These are phyloP conservation scores for Arctia plantaginis DNA, from an alignment of 2,888 invertebrate genomes.

Conservation along the genomic window DNA sequence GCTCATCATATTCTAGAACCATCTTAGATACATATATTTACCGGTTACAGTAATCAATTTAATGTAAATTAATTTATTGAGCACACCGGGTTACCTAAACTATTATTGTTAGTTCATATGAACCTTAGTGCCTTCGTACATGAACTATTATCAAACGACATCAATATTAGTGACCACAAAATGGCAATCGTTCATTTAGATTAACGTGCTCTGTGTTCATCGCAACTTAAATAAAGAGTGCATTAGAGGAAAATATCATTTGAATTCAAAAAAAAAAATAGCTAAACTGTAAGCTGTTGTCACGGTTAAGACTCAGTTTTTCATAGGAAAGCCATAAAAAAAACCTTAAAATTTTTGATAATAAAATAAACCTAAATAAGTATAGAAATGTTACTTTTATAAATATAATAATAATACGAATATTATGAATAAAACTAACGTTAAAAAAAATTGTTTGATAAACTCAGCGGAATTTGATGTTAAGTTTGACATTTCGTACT, in stretches of 20 bases:
- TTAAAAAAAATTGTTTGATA: too few species aligned
- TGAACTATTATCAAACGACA: not conserved
- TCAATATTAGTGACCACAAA: conserved; percentile 6
- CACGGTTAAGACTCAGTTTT: too few species aligned
- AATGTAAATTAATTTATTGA: conserved; percentile 48
- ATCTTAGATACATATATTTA: conserved; percentile 31
- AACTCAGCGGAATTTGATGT: too few species aligned
- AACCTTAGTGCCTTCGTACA: conserved; percentile 5
- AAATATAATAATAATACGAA: too few species aligned
- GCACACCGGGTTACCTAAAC: conserved; percentile 41
- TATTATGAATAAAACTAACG: too few species aligned
- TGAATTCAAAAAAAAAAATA: too few species aligned
- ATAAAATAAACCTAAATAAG: too few species aligned
- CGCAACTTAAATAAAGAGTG: conserved; percentile 2
- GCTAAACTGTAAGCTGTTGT: too few species aligned
- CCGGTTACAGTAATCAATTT: conserved; percentile 32
- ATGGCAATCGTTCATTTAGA: conserved; percentile 2
- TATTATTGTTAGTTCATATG: conserved; percentile 25
- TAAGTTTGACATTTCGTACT: not conserved
- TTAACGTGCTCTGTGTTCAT: not conserved
- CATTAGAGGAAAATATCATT: not conserved
- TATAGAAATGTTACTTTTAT: too few species aligned
- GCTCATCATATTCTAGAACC: conserved; percentile 37
- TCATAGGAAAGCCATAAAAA: too few species aligned
- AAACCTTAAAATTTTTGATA: too few species aligned